Evolutionary conservation across 2,888 invertebrate species (phyloP).

Genomic region (Napeogenes sylphis): DNA sequence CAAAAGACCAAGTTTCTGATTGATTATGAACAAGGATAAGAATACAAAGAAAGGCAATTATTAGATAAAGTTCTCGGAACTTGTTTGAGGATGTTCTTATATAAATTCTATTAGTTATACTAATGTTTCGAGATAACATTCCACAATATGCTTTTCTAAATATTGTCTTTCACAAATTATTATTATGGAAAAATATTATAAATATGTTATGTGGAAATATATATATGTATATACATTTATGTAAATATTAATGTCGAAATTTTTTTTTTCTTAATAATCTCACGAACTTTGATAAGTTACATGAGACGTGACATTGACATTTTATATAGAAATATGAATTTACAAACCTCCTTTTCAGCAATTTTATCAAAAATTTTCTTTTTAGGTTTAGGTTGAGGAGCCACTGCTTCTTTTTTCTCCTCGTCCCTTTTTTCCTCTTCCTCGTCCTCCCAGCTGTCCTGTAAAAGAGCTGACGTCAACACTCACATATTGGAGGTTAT

Average conservation of each 20-base stretch:
- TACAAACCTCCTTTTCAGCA: conserved; percentile 89
- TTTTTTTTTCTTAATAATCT: not conserved
- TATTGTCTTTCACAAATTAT: too few relatives aligned
- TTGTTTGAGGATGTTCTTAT: too few relatives aligned
- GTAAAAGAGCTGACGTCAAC: conserved; percentile 64
- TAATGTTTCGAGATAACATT: too few relatives aligned
- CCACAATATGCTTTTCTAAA: too few relatives aligned
- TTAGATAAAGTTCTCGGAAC: too few relatives aligned
- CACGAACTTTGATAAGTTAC: not conserved
- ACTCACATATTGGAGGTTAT: conserved; percentile 68
- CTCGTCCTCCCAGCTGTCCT: conserved; percentile 98
- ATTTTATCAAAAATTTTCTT: conserved; percentile 88
- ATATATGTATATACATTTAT: too few relatives aligned
- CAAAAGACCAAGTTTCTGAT: too few relatives aligned
- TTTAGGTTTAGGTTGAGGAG: conserved; percentile 81
- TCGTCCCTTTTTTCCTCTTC: conserved; percentile 89
- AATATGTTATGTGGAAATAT: too few relatives aligned
- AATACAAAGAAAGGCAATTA: too few relatives aligned
- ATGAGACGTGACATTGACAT: conserved; percentile 15
- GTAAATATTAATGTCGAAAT: not conserved
- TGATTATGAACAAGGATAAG: too few relatives aligned
- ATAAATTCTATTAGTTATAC: too few relatives aligned
- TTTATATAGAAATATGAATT: conserved; percentile 6
- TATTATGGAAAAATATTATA: too few relatives aligned
- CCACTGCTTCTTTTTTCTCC: conserved; percentile 80